Conservation (phyloP, 2,888 invertebrate genomes). For the Junonia oenone region DNA sequence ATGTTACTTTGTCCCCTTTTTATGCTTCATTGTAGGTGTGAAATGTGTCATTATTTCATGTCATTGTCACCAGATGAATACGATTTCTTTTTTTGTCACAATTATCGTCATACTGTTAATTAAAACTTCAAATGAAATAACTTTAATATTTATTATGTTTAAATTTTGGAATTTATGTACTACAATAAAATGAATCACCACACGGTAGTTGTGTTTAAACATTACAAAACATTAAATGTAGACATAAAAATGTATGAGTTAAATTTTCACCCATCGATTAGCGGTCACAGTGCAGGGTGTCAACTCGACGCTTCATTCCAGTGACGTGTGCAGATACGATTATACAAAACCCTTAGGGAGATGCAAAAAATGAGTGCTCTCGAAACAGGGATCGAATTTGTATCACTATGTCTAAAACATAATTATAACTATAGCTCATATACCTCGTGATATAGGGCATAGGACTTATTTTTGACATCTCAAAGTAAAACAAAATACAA, state of each 20-base stretch:
- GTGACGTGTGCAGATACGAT: conserved; percentile 70
- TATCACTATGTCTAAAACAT: neutral
- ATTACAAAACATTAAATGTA: too few relatives aligned
- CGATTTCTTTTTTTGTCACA: neutral
- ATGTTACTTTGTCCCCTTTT: conserved; percentile 46
- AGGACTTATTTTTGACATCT: neutral
- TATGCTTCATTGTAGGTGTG: neutral
- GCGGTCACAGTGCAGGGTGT: conserved; percentile 59
- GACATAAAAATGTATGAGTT: conserved; percentile 31
- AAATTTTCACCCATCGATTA: conserved; percentile 25
- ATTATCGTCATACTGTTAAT: neutral
- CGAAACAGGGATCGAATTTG: neutral
- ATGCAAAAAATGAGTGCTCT: conserved; percentile 43
- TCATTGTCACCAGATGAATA: neutral
- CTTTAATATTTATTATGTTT: too few relatives aligned
- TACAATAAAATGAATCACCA: too few relatives aligned
- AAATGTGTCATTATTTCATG: conserved; percentile 12
- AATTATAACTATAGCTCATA: too few relatives aligned
- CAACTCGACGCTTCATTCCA: conserved; percentile 45
- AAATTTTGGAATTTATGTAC: too few relatives aligned
- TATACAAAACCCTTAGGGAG: conserved; percentile 53
- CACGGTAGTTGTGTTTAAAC: too few relatives aligned
- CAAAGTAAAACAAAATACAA: too few relatives aligned
- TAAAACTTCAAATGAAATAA: neutral
- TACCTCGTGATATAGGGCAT: neutral